Conservation (phyloP, 1,140 invertebrate species). For the Drosophila gunungcola region DNA sequence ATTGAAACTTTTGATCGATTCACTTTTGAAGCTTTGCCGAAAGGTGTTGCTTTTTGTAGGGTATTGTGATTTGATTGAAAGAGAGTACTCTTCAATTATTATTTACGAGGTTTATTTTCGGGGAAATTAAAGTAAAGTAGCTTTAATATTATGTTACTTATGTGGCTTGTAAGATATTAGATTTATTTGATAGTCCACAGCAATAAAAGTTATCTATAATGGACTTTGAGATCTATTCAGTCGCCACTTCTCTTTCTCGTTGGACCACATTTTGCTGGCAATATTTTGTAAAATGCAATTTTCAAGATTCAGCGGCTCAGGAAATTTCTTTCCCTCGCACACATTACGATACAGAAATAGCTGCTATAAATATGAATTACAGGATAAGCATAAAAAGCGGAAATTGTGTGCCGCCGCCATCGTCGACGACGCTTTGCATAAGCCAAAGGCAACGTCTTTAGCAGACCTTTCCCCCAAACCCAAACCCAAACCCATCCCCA, state of each 20-base stretch:
- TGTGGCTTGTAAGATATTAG: background rate
- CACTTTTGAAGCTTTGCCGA: slow-evolving; percentile 35
- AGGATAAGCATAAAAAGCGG: slow-evolving; percentile 83
- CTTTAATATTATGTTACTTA: slow-evolving; percentile 12
- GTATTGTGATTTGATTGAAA: background rate
- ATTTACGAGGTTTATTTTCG: background rate
- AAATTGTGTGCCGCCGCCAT: slow-evolving; percentile 73
- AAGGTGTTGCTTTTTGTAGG: background rate
- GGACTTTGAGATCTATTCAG: slow-evolving; percentile 23
- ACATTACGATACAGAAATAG: slow-evolving; percentile 74
- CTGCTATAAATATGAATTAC: slow-evolving; percentile 83
- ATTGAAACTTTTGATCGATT: slow-evolving; percentile 29
- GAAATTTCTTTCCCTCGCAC: slow-evolving; percentile 43
- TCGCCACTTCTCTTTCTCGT: slow-evolving; percentile 3
- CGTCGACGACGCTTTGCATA: slow-evolving; percentile 70
- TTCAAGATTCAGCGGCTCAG: slow-evolving; percentile 62
- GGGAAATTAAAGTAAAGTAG: slow-evolving; percentile 19
- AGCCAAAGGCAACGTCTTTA: slow-evolving; percentile 53
- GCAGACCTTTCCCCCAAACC: slow-evolving; percentile 37
- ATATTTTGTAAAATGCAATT: slow-evolving; percentile 71
- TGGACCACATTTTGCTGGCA: slow-evolving; percentile 13
- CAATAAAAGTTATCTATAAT: slow-evolving; percentile 49
- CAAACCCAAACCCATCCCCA: slow-evolving; percentile 1
- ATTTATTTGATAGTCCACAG: slow-evolving; percentile 30
- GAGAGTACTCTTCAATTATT: slow-evolving; percentile 6